These are phyloP conservation scores for Rhyacophila brunnea DNA, from an alignment of 1,140 invertebrate genomes.

Conservation along the genomic window DNA sequence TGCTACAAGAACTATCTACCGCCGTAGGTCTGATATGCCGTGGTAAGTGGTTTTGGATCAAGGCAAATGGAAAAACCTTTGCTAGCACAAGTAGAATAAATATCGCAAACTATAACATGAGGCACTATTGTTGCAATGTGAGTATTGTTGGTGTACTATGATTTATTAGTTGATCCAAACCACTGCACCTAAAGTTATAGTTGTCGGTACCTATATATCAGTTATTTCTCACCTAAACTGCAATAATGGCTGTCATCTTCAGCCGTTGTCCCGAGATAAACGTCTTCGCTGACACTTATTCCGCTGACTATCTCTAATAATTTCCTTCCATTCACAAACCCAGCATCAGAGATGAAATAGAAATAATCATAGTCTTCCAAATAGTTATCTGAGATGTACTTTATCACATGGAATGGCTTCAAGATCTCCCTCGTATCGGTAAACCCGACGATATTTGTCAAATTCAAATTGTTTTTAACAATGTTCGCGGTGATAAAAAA, in stretches of 20 bases:
- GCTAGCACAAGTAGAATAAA: too few relatives aligned
- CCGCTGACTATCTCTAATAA: conserved; percentile 68
- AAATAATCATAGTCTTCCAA: conserved; percentile 88
- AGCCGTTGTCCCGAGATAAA: conserved; percentile 68
- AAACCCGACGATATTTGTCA: conserved; percentile 79
- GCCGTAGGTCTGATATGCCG: too few relatives aligned
- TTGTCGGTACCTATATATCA: too few relatives aligned
- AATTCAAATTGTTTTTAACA: conserved; percentile 61
- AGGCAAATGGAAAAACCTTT: too few relatives aligned
- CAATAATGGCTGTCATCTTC: conserved; percentile 60
- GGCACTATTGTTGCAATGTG: too few relatives aligned
- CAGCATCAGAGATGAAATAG: conserved; percentile 78
- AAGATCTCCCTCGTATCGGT: conserved; percentile 72
- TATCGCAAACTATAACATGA: too few relatives aligned
- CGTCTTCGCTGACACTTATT: conserved; percentile 78
- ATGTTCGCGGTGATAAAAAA: conserved; percentile 69
- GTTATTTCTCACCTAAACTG: conserved; percentile 64
- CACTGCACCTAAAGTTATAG: too few relatives aligned
- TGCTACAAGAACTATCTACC: too few relatives aligned
- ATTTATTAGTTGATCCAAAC: too few relatives aligned
- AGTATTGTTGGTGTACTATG: too few relatives aligned
- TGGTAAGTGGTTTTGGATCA: too few relatives aligned
- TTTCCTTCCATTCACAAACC: conserved; percentile 73
- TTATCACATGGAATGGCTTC: conserved; percentile 80
- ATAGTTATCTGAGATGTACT: conserved; percentile 88